These are phyloP conservation scores for Chymomyza costata DNA, from an alignment of 1,140 invertebrate genomes.

Conservation along the genomic window DNA sequence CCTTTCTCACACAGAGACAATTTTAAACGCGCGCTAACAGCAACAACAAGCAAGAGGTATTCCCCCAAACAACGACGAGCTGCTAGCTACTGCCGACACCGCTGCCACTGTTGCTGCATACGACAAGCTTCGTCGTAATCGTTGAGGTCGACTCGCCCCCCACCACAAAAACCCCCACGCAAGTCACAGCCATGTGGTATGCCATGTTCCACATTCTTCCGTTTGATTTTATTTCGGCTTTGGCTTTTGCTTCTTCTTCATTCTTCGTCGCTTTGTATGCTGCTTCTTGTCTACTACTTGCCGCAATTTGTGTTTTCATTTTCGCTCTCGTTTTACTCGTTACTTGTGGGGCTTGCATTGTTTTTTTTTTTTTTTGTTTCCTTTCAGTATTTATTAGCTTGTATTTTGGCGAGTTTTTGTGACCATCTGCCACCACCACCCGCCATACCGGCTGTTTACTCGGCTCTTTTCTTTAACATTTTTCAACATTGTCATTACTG, in stretches of 20 bases:
- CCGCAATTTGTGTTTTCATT: constrained; percentile 63
- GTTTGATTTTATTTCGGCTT: constrained; percentile 37
- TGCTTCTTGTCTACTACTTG: too few relatives aligned
- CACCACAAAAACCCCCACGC: constrained; percentile 13
- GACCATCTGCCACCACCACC: neutral
- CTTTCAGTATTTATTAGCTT: constrained; percentile 26
- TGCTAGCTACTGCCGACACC: constrained; percentile 8
- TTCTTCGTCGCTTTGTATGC: constrained; percentile 26
- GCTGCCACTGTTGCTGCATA: constrained; percentile 5
- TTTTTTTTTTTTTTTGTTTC: constrained; percentile 5
- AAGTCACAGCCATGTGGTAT: constrained; percentile 13
- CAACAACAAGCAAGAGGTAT: constrained; percentile 53
- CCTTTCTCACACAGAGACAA: constrained; percentile 21
- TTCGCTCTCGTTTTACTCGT: constrained; percentile 61
- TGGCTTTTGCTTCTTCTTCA: constrained; percentile 1
- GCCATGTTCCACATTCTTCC: constrained; percentile 63
- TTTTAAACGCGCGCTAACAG: too few relatives aligned
- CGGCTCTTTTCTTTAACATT: constrained; percentile 24
- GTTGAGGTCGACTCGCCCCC: constrained; percentile 27
- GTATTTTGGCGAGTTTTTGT: constrained; percentile 27
- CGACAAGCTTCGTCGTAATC: constrained; percentile 7
- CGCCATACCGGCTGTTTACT: neutral
- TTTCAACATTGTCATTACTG: constrained; percentile 36
- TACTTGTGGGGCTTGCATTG: constrained; percentile 16
- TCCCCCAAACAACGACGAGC: constrained; percentile 58